Evolutionary conservation across 2,888 invertebrate species (phyloP).

Genomic region (Lepeophtheirus nordmannii): DNA sequence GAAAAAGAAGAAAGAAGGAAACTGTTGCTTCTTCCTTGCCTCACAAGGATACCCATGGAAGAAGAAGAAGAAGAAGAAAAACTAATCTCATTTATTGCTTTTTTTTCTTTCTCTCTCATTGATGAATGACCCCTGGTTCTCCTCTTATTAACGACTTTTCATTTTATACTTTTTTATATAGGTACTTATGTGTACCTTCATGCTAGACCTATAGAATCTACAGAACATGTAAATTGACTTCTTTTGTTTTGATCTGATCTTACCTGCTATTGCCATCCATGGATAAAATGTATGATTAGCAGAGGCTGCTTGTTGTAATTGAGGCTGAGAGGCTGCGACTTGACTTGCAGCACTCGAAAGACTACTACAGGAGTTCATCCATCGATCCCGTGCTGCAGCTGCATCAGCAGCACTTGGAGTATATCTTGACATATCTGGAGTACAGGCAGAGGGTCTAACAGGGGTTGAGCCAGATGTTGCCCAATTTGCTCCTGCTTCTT

Average conservation of each 20-base stretch:
- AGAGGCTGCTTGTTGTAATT: slow-evolving; percentile 27
- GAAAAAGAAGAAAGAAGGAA: too few species aligned
- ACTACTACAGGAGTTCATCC: slow-evolving; percentile 25
- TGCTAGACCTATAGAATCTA: too few species aligned
- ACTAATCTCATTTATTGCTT: not conserved
- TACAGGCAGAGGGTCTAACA: slow-evolving; percentile 71
- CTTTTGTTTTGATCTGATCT: slow-evolving; percentile 40
- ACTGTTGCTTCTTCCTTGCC: too few species aligned
- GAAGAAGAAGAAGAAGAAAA: too few species aligned
- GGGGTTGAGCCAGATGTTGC: slow-evolving; percentile 40
- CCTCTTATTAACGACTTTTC: too few species aligned
- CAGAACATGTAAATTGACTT: too few species aligned
- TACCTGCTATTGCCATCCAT: slow-evolving; percentile 98
- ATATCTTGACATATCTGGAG: slow-evolving; percentile 46
- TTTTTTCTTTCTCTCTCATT: not conserved
- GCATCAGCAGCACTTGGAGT: slow-evolving; percentile 28
- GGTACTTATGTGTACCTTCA: too few species aligned
- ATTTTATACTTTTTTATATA: too few species aligned
- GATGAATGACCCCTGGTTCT: too few species aligned
- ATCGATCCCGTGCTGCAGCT: slow-evolving; percentile 22
- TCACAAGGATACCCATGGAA: too few species aligned
- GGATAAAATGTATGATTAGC: slow-evolving; percentile 75
- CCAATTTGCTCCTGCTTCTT: not conserved
- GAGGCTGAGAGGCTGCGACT: slow-evolving; percentile 60
- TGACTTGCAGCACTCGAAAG: slow-evolving; percentile 36